These are phyloP conservation scores for Tethya wilhelma DNA, from an alignment of 37 sponge, comb jelly and placozoan genomes.

Conservation along the genomic window DNA sequence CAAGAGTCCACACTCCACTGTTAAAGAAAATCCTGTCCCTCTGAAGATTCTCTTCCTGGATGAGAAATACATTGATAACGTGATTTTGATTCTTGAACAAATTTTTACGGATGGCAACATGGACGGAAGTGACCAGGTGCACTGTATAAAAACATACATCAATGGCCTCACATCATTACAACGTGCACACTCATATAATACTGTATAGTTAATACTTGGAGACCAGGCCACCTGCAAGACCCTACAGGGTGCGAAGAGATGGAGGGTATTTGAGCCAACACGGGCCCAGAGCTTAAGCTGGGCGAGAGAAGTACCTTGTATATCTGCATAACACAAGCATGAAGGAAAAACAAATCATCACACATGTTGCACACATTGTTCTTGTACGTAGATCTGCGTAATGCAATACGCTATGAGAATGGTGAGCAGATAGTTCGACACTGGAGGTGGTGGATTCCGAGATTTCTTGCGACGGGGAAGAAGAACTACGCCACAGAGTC, in stretches of 20 bases:
- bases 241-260: background rate
- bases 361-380: background rate
- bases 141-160: background rate
- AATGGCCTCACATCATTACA: background rate
- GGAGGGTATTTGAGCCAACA: background rate
- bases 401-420: constrained; percentile 10
- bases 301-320: constrained; percentile 5
- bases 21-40: background rate
- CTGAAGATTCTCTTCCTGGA: constrained; percentile 16
- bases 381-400: constrained; percentile 8
- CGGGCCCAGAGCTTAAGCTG: background rate
- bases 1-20: too few species aligned
- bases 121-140: background rate
- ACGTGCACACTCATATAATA: background rate
- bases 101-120: background rate
- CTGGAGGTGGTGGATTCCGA: constrained; percentile 3
- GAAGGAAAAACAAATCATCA: background rate
- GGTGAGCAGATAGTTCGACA: constrained; percentile 6
- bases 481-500: constrained; percentile 10
- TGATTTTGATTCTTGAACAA: background rate
- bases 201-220: background rate
- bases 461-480: background rate
- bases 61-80: constrained; percentile 1
- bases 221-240: constrained; percentile 14
- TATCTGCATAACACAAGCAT: too few species aligned